Base-by-base conservation (phyloP, 1,140 invertebrate genomes). In the Bombus confusus region DNA sequence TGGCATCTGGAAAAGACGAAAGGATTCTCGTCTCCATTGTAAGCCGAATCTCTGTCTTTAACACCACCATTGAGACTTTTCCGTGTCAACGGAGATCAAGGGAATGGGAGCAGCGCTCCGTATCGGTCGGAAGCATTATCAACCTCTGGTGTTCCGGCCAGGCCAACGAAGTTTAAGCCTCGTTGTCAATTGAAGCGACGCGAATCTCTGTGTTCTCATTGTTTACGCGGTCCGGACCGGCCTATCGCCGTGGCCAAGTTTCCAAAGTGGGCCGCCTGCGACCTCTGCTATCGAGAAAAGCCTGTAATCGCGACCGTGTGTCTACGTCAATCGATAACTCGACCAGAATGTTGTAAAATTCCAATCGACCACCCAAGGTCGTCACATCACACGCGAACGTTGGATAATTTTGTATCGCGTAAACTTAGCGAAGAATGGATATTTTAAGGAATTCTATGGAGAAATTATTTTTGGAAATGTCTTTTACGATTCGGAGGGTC, bases 81-180 rank as follows among this genome's bases (percentile, higher is more conserved):
- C 68, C 68, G 77, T 80, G 76, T 59, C 76, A 85, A 62, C 52
- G 25, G 41, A 47, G 83, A 80, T 80, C 37, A 85, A 80, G 76
- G 68, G 39, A 62, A 68, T n/a, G n/a, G 22, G 39, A 22, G 25
- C 76, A 18, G 22, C 13, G 43, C 28, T 57, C 22, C 31, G 62
- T 80, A 85, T 85, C 79, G 72, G 71, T 28, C 79, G 37, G 71
- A 68, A 74, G 57, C 78, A 68, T 74, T 85, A 80, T 85, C 84
- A 75, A 71, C 12, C 10, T 5, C 41, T 43, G 78, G 28, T 74
- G 83, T 85, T 85, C 83, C 78, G 83, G 83, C 13, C 78, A 57
- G 69, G 8, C 22, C 34, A 9, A 6, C 62, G 25, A 41, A 68
- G 59, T 81, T 81, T 81, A 80, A 81, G 59, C 79, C 43, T 64